Base-by-base conservation (phyloP, 2,113 vertebrate species). In the Pelusios castaneus region DNA sequence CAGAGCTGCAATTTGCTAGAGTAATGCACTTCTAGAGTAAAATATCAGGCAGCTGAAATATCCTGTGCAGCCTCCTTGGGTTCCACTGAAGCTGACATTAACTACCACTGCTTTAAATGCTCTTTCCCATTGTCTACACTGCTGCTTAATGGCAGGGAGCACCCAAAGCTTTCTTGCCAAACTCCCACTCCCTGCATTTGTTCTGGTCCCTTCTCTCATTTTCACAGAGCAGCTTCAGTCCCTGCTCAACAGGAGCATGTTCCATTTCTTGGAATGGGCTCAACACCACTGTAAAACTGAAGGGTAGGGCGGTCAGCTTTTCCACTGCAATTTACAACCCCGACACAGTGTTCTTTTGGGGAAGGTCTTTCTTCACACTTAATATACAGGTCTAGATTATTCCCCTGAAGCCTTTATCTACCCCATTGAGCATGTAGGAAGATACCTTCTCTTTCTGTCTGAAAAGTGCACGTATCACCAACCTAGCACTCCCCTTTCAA, bases 141-240 rank as follows among this genome's bases (percentile, higher is more conserved):
- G 8, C 47, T 10, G 51, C 47, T 55, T 49, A 67, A 31, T 4
- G 12, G 4, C 43, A 63, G 24, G 22, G 58, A 82, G 34, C 41
- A 47, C 76, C 78, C 31, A 34, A 31, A 0, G 7, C 38, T 63
- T 51, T 31, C 38, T 7, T 41, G 14, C n/a, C 27, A 24, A 17
- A 38, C 24, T 10, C 3, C 25, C n/a, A 56, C 9, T 78, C 38
- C 31, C 10, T 19, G 0, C 17, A 1, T 1, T 83, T 22, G 82
- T 73, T 41, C 45, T 10, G 8, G 2, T 10, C 27, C 5, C 8
- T 5, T 1, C 45, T 5, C 34, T 6, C 0, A 0, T 29, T 5
- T 22, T 14, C 21, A 41, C 31, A 19, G 10, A 75, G 70, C 21
- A 25, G 38, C 70, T 24, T 13, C 70, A 43, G 70, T 4, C 70